Evolutionary conservation across 1,140 invertebrate species (phyloP), one percentile per base, ranked within the genome.

Genomic region (Magallana gigas): DNA sequence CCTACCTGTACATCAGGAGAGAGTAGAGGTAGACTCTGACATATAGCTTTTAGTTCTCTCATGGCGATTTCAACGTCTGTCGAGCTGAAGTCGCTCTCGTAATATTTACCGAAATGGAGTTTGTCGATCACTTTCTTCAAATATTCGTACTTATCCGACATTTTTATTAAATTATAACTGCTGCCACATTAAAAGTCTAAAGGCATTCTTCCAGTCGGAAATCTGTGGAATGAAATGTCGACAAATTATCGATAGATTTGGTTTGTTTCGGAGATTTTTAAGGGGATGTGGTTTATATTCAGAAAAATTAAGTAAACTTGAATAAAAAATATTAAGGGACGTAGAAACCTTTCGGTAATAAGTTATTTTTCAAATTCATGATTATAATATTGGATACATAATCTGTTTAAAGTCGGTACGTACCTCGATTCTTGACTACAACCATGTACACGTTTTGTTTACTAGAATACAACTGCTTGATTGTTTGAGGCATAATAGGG

Each of bases 121-220:
- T 76, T 76, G 14, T 76, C 68, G 8, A 76, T 29, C 11, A 76
- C 68, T 76, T 76, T 76, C 68, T 76, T 76, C 68, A 76, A 76
- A 76, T 11, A 76, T 4, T 18, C 23, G 68, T 76, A 76, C 23
- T 76, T 76, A 11, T 76, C 68, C 23, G 68, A 76, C 68, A 76
- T 76, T 29, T 76, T 76, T 76, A 76, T 18, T 12, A 62, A 62
- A 16, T 12, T 62, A 62, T 48, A 48, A 48, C 36, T 48, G 36
- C 36, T 48, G 5, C 36, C 36, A 48, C 36, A 48, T 48, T 48
- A 48, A 48, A 48, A 48, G 36, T 48, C 36, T 48, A 48, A 48
- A 48, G 2, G 36, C 60, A 62, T 62, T 62, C n/a, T n/a, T 11
- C 60, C 60, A 16, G 60, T 62, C 11, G 60, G 12, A 62, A 48